Evolutionary conservation across 2,113 vertebrate species (phyloP), one percentile per base, ranked within the genome.

Genomic region (Paramisgurnus dabryanus): DNA sequence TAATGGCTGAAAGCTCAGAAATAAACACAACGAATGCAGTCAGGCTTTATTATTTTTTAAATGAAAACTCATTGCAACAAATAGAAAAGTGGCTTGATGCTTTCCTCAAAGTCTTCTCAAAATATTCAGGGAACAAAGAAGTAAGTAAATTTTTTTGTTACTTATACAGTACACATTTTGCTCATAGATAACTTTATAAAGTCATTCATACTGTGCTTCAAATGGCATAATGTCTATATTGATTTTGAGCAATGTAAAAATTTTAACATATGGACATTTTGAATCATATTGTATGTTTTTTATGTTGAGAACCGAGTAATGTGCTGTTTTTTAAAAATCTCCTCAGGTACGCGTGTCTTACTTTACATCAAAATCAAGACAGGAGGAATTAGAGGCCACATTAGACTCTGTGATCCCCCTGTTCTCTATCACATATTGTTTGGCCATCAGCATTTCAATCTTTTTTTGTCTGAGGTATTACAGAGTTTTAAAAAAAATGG

Each of bases 291-390:
- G n/a, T 1, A 57, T 15, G 22, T 39, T 73, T 6, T 7, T 39
- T 40, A 22, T 8, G 22, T 22, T 11, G 5, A 17, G 27, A 5
- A 15, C 15, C 4, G 60, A 3, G 17, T 9, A 40, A 18, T 49
- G 18, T 9, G 5, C 4, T 15, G 18, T 60, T 49, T 55, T 1
- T 68, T 13, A 3, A n/a, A 6, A 7, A 7, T 17, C 18, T 13
- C 1, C 4, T 68, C 39, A 83, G 82, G 45, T 58, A 12, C 41
- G 53, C 47, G 64, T 83, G 7, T 84, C 82, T 15, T 81, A 93
- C 86, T 94, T 91, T 41, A 90, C 92, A 5, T 93, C 93, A 0
- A 13, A 92, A 49, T 94, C 94, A 66, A 90, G 90, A 64, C 87
- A 93, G 11, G 8, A 88, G 74, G 92, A 94, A 80, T 91, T 94